phyloP scores from a whole-genome alignment of 2,113 vertebrate species.

The cat (Felis catus) region DNA sequence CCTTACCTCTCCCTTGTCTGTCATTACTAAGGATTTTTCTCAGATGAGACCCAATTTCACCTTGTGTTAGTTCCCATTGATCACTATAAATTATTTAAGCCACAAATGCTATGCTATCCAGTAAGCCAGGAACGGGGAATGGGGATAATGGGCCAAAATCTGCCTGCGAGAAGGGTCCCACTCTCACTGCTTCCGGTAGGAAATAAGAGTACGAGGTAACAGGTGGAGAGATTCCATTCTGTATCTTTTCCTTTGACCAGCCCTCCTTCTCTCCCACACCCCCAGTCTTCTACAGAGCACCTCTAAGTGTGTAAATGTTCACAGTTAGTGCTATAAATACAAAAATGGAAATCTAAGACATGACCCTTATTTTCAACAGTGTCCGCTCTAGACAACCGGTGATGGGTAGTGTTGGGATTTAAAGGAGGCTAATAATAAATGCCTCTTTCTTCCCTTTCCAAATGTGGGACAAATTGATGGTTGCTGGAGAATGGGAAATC shows the following conservation, averaged over 20 bases:
- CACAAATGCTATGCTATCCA: constrained; percentile 59
- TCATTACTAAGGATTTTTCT: constrained; percentile 59
- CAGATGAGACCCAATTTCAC: constrained; percentile 60
- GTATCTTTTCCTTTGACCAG: neutral
- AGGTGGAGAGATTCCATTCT: neutral
- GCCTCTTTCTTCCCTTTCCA: neutral
- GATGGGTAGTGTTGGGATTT: neutral
- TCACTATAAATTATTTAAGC: constrained; percentile 73
- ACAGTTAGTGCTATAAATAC: neutral
- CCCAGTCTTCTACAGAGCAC: neutral
- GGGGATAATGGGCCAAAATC: constrained; percentile 45
- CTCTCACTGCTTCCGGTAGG: neutral
- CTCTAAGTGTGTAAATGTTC: neutral
- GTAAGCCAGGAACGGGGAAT: constrained; percentile 30
- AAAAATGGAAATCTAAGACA: neutral
- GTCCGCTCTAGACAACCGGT: neutral
- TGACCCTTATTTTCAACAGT: neutral
- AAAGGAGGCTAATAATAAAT: neutral
- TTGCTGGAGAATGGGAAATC: neutral
- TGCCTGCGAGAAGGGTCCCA: neutral
- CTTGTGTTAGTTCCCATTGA: constrained; percentile 57
- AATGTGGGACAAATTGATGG: neutral
- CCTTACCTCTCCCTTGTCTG: constrained; percentile 45
- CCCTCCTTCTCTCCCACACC: too few relatives aligned
- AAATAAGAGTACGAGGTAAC: neutral